Evolutionary conservation across 2,113 vertebrate species (phyloP), one percentile per base, ranked within the genome.

Genomic region (Hucho hucho): DNA sequence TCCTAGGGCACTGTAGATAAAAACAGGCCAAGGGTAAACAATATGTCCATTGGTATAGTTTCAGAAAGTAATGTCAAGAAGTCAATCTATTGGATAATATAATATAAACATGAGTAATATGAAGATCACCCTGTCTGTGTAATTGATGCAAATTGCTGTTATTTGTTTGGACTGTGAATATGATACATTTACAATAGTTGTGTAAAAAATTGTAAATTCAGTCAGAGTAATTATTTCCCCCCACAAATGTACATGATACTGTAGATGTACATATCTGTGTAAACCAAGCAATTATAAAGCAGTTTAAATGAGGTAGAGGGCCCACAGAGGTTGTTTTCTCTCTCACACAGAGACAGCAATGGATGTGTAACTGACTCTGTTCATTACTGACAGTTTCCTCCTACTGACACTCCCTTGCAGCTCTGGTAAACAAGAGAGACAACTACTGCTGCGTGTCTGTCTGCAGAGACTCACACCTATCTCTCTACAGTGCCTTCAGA

Each of bases 321-420:
- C 24, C 20, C 14, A 13, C 64, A 26, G 11, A 12, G 72, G 72
- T 72, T 46, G 58, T 28, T 4, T 70, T 53, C 75, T 77, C 12
- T 43, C 61, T 25, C 67, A 77, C 46, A 2, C 22, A 25, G 20
- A 47, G 29, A 28, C 29, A 74, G 32, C 83, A 79, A 82, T 81
- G 75, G 29, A 20, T 13, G 3, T 66, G 74, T 53, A 84, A 78
- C 82, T 12, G 64, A 80, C 82, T 78, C 84, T 73, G 76, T 71
- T 78, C 59, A 84, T 86, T 82, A 76, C 65, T 28, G 66, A 12
- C 70, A 16, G 29, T 70, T 43, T 74, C 64, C 75, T 80, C 84
- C 84, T 82, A 80, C 81, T 28, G 12, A 7, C n/a, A 32, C 1
- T 64, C 66, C 74, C 71, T 12, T 71, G 73, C 72, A 28, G 76